These are phyloP conservation scores for Cairina moschata DNA, from an alignment of 2,113 vertebrate genomes.

Conservation along the genomic window DNA sequence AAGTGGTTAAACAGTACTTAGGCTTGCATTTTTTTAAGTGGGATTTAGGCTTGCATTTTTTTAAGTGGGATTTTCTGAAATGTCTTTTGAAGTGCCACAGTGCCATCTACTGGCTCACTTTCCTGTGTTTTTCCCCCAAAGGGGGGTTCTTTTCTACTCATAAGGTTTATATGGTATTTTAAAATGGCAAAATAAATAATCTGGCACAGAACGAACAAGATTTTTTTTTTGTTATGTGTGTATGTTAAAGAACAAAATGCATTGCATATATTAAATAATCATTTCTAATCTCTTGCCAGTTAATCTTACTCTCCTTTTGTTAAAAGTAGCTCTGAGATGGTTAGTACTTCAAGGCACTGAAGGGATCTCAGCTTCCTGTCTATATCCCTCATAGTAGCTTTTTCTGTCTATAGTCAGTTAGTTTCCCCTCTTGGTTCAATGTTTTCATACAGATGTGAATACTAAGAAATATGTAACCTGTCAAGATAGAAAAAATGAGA, in stretches of 20 bases:
- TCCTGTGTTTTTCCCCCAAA: neutral
- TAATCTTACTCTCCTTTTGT: neutral
- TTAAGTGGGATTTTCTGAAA: conserved; percentile 31
- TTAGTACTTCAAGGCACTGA: neutral
- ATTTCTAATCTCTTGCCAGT: neutral
- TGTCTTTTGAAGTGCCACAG: conserved; percentile 62
- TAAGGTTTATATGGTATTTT: neutral
- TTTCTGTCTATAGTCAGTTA: neutral
- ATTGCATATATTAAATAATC: neutral
- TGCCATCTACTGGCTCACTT: conserved; percentile 76
- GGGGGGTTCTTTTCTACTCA: neutral
- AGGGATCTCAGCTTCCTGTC: neutral
- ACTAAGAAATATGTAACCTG: neutral
- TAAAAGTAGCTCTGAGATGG: neutral
- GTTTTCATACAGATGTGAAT: neutral
- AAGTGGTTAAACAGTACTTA: conserved; percentile 64
- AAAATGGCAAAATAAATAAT: neutral
- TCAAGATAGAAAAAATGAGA: neutral
- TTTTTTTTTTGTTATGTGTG: neutral
- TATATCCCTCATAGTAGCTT: neutral
- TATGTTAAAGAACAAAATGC: neutral
- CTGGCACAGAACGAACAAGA: neutral
- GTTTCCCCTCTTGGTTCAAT: neutral
- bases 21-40: conserved; percentile 25
- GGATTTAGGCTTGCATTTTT: conserved; percentile 40